phyloP scores from a whole-genome alignment of 2,888 invertebrate species.

The Melikaiella ostensackeni region DNA sequence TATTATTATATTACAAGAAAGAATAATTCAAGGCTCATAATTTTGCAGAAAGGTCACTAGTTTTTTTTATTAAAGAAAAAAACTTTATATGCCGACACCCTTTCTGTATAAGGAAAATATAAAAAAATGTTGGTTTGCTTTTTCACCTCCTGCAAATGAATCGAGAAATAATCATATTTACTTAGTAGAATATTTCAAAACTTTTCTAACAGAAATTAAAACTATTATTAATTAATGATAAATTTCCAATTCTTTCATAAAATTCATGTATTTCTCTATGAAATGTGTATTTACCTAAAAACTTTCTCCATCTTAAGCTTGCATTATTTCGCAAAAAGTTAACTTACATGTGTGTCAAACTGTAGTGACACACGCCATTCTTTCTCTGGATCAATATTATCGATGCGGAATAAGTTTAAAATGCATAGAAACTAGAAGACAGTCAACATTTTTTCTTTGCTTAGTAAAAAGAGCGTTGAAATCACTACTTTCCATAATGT shows the following conservation, averaged over 20 bases:
- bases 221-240: not conserved
- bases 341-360: constrained; percentile 5
- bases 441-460: not conserved
- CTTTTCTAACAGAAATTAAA: not conserved
- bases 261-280: not conserved
- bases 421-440: constrained; percentile 2
- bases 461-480: constrained; percentile 19
- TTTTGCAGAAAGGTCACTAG: too few relatives aligned
- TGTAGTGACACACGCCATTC: constrained; percentile 14
- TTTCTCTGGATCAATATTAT: constrained; percentile 9
- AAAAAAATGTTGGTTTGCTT: accelerated
- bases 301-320: not conserved
- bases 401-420: not conserved
- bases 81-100: too few relatives aligned
- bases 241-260: not conserved
- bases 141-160: too few relatives aligned
- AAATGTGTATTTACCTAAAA: not conserved
- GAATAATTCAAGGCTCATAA: not conserved
- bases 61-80: too few relatives aligned
- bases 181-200: too few relatives aligned
- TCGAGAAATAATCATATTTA: too few relatives aligned
- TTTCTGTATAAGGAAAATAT: too few relatives aligned
- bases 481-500: not conserved
- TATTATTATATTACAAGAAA: not conserved
- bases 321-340: not conserved